Conservation (phyloP, 2,113 vertebrate species). For the Eublepharis macularius region DNA sequence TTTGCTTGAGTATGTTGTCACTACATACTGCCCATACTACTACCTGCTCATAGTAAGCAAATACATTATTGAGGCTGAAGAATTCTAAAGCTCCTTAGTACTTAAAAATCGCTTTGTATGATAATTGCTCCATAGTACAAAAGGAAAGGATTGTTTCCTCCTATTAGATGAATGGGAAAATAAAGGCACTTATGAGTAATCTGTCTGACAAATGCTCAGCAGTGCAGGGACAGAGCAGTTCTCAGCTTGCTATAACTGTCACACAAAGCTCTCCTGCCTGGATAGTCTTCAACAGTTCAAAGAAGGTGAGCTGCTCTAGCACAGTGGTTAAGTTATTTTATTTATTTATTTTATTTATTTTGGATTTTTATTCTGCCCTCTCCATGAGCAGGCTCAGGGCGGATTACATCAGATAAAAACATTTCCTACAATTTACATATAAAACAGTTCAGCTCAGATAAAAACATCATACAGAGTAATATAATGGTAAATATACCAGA, state of each 20-base stretch:
- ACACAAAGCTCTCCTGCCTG: neutral
- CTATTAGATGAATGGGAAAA: neutral
- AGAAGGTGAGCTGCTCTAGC: too few relatives aligned
- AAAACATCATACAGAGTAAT: too few relatives aligned
- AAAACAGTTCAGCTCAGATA: too few relatives aligned
- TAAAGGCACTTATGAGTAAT: neutral
- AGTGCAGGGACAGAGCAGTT: neutral
- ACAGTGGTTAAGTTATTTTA: too few relatives aligned
- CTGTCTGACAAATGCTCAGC: accelerated
- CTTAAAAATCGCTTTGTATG: neutral
- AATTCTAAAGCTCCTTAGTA: neutral
- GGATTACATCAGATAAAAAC: too few relatives aligned
- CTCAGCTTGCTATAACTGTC: accelerated
- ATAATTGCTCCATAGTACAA: neutral
- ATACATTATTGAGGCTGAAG: neutral
- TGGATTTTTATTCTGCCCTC: too few relatives aligned
- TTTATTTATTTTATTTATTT: too few relatives aligned
- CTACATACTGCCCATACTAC: neutral
- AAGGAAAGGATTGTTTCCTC: accelerated
- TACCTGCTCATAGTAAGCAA: neutral
- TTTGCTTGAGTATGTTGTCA: neutral
- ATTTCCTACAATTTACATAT: too few relatives aligned
- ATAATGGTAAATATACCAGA: too few relatives aligned
- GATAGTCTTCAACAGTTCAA: neutral
- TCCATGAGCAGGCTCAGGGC: too few relatives aligned